phyloP scores from a whole-genome alignment of 2,797 vertebrate species.

The Onychomys leucogaster region DNA sequence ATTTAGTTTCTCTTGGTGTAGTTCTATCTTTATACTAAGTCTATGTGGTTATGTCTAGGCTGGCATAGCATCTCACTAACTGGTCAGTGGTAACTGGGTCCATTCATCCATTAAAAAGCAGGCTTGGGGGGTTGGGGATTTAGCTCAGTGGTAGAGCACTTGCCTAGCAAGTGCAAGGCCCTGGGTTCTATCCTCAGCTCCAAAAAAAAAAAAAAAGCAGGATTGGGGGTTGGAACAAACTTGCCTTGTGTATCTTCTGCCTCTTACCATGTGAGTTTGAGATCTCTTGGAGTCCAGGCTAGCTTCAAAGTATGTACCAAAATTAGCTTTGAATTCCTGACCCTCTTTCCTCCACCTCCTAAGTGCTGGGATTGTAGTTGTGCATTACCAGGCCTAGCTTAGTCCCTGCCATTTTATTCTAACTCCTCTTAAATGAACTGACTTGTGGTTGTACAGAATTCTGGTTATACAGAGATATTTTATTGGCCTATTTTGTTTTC shows the following conservation, averaged over 20 bases:
- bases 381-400: not conserved
- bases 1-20: not conserved
- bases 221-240: not conserved
- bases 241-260: not conserved
- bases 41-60: not conserved
- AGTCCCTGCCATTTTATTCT: not conserved
- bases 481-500: conserved; percentile 24
- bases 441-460: conserved; percentile 13
- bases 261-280: not conserved
- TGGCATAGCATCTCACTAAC: not conserved
- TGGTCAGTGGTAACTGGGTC: not conserved
- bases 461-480: not conserved
- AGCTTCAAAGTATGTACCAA: not conserved
- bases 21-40: not conserved
- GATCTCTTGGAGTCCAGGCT: not conserved
- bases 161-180: no score
- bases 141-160: no score
- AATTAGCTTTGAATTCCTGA: not conserved
- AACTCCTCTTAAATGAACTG: not conserved
- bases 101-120: not conserved
- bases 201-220: no score
- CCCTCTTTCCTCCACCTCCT: not conserved
- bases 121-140: not conserved
- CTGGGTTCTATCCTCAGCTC: no score
- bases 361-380: not conserved